These are phyloP conservation scores for Epinotia bilunana DNA, from an alignment of 2,888 invertebrate species.

Conservation along the genomic window DNA sequence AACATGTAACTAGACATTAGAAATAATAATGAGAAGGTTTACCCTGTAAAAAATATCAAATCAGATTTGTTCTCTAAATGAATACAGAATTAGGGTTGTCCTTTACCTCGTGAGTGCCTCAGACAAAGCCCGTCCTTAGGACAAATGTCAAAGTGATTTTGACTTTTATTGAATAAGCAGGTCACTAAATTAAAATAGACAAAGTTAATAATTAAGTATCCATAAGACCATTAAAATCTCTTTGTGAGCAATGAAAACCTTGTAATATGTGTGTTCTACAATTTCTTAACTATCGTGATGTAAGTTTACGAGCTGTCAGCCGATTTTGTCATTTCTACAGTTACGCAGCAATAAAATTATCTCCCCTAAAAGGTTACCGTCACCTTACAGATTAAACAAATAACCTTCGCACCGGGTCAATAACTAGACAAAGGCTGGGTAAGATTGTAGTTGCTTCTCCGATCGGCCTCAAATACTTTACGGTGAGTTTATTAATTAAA, in stretches of 20 bases:
- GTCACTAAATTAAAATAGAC: background rate
- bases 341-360: slow-evolving; percentile 20
- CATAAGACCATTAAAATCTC: background rate
- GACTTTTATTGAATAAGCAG: slow-evolving; percentile 6
- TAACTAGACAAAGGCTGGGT: slow-evolving; percentile 82
- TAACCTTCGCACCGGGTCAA: slow-evolving; percentile 75
- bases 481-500: slow-evolving; percentile 84
- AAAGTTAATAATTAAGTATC: background rate
- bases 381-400: slow-evolving; percentile 59
- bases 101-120: slow-evolving; percentile 20
- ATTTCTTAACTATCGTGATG: slow-evolving; percentile 4
- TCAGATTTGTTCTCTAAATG: slow-evolving; percentile 6
- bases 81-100: slow-evolving; percentile 16
- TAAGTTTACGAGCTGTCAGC: background rate
- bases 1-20: background rate
- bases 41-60: slow-evolving; percentile 1
- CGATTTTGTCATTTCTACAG: background rate
- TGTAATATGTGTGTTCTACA: background rate
- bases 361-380: slow-evolving; percentile 26
- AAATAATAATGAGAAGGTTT: background rate
- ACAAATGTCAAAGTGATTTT: slow-evolving; percentile 22
- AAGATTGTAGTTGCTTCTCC: slow-evolving; percentile 80
- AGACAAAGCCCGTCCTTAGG: slow-evolving; percentile 3
- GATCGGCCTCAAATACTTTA: slow-evolving; percentile 84
- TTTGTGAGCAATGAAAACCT: background rate